Base-by-base conservation (phyloP, 2,888 invertebrate species). In the Odontocolon sp. region DNA sequence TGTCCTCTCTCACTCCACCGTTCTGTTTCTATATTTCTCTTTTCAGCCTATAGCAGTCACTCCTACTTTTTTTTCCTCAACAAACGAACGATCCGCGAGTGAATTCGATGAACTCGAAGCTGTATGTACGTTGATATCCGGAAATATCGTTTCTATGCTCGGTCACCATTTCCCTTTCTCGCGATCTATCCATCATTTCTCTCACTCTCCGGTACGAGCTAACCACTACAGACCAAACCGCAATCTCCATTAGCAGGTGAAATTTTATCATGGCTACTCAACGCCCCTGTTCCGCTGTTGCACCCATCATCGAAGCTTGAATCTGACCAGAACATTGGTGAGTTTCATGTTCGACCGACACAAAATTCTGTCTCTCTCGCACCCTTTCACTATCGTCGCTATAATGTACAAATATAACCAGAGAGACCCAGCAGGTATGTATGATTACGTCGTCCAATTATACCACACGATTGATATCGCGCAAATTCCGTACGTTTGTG, bases 201-300 rank as follows among this genome's bases (percentile, higher is more conserved):
- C 66, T 50, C 31, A 6, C 14, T 40, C n/a, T 33, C 28, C 16
- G 18, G 9, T 23, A 14, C 16, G 18, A 21, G 21, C n/a, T 31
- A 36, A 31, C 52, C 61, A 16, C 26, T 59, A 67, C 40, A 42
- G 14, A 36, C 8, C 14, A 38, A 23, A 64, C 72, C 63, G 42
- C 77, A 72, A 77, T 77, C 63, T 68, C 72, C 77, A 72, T 77
- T 68, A 77, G 57, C 77, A 77, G 71, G 77, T 68, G 71, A 64
- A 77, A 77, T 72, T 77, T 72, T 72, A 72, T 77, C 68, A 68
- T 63, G 42, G 68, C 63, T 31, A 71, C 40, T 59, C 77, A 63
- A 42, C 61, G 54, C 63, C 52, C 11, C 9, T 14, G 21, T n/a
- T 9, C 8, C 40, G 8, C 31, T n/a, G 33, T 14, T 50, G 8